Conservation (phyloP, 1,140 invertebrate genomes). For the Dinoponera quadriceps region DNA sequence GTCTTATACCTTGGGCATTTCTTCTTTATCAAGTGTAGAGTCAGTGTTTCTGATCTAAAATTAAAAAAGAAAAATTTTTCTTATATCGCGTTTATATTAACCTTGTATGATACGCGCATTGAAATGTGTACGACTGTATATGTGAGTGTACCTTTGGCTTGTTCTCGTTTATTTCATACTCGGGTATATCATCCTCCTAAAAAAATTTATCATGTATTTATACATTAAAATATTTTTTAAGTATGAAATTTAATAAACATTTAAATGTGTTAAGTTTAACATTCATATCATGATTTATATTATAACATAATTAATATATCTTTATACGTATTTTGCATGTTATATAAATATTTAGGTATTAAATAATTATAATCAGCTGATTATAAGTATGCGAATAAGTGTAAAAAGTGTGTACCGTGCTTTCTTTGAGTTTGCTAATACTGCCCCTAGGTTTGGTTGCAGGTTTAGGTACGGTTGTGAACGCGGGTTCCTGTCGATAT, state of each 20-base stretch:
- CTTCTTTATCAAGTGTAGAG: conserved; percentile 57
- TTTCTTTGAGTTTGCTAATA: conserved; percentile 17
- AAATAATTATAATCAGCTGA: background rate
- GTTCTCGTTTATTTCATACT: conserved; percentile 50
- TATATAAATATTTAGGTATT: no score
- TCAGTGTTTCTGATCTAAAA: conserved; percentile 67
- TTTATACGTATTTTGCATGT: no score
- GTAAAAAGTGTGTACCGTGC: conserved; percentile 32
- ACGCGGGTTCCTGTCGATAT: conserved; percentile 1
- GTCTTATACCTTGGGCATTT: conserved; percentile 61
- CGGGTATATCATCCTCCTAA: conserved; percentile 45
- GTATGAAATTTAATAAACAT: background rate
- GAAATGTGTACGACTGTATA: background rate
- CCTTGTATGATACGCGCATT: background rate
- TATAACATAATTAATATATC: background rate
- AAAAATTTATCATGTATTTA: background rate
- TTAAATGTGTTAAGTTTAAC: background rate
- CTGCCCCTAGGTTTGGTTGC: background rate
- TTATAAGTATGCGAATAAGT: background rate
- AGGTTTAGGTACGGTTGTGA: conserved; percentile 9
- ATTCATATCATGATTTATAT: no score
- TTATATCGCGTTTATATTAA: background rate
- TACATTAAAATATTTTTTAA: conserved; percentile 1
- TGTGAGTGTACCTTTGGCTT: conserved; percentile 57
- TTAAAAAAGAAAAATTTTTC: conserved; percentile 33